Evolutionary conservation across 2,797 vertebrate genomes (phyloP).

Genomic region (Falco peregrinus): DNA sequence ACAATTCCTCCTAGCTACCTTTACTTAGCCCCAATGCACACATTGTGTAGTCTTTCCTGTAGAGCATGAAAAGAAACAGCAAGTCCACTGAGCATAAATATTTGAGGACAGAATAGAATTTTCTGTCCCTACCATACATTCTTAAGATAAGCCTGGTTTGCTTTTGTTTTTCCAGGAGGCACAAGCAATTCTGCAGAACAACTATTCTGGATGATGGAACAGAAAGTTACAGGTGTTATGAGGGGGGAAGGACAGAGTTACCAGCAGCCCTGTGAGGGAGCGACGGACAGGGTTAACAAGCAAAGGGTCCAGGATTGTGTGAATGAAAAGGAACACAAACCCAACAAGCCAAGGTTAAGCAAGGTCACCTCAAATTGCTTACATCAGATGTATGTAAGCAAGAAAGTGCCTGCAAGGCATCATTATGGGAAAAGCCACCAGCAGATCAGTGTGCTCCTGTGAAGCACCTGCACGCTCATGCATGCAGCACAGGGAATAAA

Average conservation of each 20-base stretch:
- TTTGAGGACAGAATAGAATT: neutral
- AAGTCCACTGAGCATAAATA: neutral
- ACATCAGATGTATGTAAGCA: neutral
- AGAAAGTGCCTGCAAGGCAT: neutral
- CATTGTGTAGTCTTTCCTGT: neutral
- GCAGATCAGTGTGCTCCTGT: fast-evolving
- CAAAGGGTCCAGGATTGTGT: neutral
- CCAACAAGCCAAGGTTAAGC: neutral
- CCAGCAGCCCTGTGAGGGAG: neutral
- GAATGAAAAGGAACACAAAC: neutral
- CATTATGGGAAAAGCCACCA: neutral
- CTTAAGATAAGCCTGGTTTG: neutral
- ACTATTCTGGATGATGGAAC: neutral
- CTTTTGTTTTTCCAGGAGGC: neutral
- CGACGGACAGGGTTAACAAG: neutral
- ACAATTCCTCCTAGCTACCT: neutral
- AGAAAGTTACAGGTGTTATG: neutral
- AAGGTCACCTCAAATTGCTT: neutral
- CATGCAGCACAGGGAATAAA: neutral
- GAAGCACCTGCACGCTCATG: neutral
- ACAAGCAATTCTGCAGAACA: neutral
- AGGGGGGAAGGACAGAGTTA: neutral
- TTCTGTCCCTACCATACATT: neutral
- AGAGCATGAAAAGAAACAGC: constrained; percentile 2
- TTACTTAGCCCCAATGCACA: constrained; percentile 2